phyloP scores from a whole-genome alignment of 2,888 invertebrate species.

The Trichacis sp. region DNA sequence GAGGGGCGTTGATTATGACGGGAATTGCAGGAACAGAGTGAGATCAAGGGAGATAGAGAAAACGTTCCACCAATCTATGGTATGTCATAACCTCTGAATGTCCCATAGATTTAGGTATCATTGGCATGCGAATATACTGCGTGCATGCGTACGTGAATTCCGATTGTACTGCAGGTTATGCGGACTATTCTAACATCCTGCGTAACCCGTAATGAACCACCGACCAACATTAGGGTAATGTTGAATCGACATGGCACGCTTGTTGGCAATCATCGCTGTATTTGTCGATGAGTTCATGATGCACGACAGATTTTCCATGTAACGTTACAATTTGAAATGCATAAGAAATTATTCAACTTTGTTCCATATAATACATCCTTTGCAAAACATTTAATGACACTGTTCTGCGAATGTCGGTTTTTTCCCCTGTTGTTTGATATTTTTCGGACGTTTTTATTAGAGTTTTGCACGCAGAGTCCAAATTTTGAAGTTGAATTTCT shows the following conservation, averaged over 20 bases:
- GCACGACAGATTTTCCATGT: constrained; percentile 13
- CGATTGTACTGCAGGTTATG: constrained; percentile 53
- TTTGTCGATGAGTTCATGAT: constrained; percentile 12
- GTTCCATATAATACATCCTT: too few relatives aligned
- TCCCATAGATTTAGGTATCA: constrained; percentile 55
- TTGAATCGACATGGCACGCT: constrained; percentile 23
- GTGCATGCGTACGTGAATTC: constrained; percentile 40
- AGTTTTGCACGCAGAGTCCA: too few relatives aligned
- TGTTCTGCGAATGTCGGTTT: too few relatives aligned
- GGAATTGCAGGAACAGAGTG: too few relatives aligned
- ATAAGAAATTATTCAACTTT: too few relatives aligned
- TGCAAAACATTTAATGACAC: too few relatives aligned
- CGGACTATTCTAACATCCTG: constrained; percentile 60
- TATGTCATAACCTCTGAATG: constrained; percentile 48
- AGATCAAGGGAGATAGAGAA: background rate
- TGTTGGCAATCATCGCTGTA: constrained; percentile 17
- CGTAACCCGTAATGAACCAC: constrained; percentile 58
- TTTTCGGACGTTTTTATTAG: too few relatives aligned
- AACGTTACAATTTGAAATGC: too few relatives aligned
- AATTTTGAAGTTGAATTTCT: too few relatives aligned
- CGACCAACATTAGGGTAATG: constrained; percentile 52
- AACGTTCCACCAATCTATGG: constrained; percentile 36
- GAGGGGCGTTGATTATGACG: too few relatives aligned
- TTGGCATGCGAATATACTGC: constrained; percentile 51
- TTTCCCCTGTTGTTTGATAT: too few relatives aligned